Conservation (phyloP, 2,888 invertebrate species). For the Parnassius apollo region DNA sequence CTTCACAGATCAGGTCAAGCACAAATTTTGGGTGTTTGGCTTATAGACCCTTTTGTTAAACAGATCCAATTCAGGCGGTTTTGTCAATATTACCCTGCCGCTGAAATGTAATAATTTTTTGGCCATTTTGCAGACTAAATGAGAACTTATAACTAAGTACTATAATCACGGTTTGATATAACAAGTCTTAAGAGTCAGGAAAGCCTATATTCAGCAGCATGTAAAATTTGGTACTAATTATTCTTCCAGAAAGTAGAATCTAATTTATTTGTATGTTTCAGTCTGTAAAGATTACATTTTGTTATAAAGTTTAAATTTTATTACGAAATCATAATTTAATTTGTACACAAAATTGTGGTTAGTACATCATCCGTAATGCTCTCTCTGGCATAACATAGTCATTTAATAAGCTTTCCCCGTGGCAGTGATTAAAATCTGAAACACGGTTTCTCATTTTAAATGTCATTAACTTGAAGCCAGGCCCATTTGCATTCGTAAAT, state of each 20-base stretch:
- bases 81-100: constrained; percentile 87
- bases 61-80: constrained; percentile 89
- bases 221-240: too few species aligned
- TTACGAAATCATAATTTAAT: too few species aligned
- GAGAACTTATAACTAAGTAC: constrained; percentile 87
- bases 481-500: constrained; percentile 1
- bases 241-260: too few species aligned
- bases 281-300: too few species aligned
- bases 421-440: constrained; percentile 8
- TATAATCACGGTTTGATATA: constrained; percentile 73
- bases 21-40: constrained; percentile 98
- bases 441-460: constrained; percentile 10
- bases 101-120: constrained; percentile 93
- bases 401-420: constrained; percentile 6
- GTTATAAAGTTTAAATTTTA: too few species aligned
- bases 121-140: constrained; percentile 96
- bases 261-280: too few species aligned
- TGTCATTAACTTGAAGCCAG: constrained; percentile 7
- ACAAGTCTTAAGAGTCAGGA: constrained; percentile 55
- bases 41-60: constrained; percentile 93
- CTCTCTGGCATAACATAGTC: constrained; percentile 1
- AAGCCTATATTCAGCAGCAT: too few species aligned
- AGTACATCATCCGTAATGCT: too few species aligned
- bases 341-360: too few species aligned
- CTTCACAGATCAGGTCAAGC: constrained; percentile 97